Evolutionary conservation across 30 jellyfish, hydroid and myxozoan species (phyloP), one percentile per base, ranked within the genome.

Genomic region (Clytia hemisphaerica): DNA sequence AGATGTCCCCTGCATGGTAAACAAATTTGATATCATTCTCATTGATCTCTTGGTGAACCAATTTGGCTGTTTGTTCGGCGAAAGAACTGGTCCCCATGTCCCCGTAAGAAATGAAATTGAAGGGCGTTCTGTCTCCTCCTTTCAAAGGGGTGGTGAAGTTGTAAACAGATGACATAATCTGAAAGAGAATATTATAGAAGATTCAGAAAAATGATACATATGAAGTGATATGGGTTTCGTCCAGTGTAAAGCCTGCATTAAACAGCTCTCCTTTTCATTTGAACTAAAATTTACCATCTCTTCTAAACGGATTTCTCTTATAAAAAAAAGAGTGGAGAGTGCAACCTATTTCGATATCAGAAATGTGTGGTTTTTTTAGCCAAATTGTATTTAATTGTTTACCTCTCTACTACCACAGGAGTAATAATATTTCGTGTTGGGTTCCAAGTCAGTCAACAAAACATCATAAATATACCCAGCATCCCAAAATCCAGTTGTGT

Each of bases 391-490:
- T n/a, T n/a, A n/a, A n/a, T n/a, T n/a, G n/a, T 93, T 72, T 59
- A 92, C 99, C 67, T 79, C 84, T 38, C 78, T 62, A 25, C 93
- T 37, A 63, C 99, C 99, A 83, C 32, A 83, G 4, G 95, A 92
- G 53, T 92, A 92, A 34, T 42, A 92, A 72, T 92, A 92, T 49
- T 77, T 64, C 24, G 94, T 72, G 75, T 28, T 74, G 46, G 96
- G 94, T 60, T 77, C 53, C 40, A 92, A 54, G 14, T 67, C 57
- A 25, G 63, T 36, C 67, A 92, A 80, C 76, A 92, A 45, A 6
- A 75, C 95, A 78, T 92, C 99, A 65, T 66, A 77, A 83, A 92
- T 83, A 66, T 48, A 92, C 4, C 99, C 99, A 42, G 99, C 96
- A 67, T 92, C 94, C 66, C 66, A 48, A 77, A 77, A 92, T 10